Base-by-base conservation (phyloP, 1,140 invertebrate species). In the Penaeus indicus region DNA sequence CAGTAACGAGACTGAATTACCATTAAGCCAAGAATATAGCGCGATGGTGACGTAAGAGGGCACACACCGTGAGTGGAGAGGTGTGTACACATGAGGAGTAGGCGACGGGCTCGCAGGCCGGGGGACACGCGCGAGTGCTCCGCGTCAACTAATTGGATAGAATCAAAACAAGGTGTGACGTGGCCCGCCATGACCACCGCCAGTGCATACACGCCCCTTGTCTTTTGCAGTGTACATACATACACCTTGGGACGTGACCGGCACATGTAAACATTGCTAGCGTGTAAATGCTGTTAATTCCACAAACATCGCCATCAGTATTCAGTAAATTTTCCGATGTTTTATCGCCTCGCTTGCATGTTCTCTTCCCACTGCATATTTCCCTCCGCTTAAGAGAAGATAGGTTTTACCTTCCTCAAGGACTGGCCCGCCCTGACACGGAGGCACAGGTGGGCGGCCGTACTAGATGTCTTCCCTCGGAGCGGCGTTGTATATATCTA, bases 131-230 rank as follows among this genome's bases (percentile, higher is more conserved):
- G n/a, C 27, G 69, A 85, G 84, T 61, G 67, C 84, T 27, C 38
- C 63, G 67, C 60, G 69, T 85, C 84, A 85, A 67, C 69, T 61
- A 5, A 8, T 21, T 32, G 16, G 84, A 85, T 54, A 19, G 25
- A 85, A 85, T 85, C 69, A 85, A 85, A 85, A 85, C 69, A 85
- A 2, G n/a, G n/a, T 16, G 84, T 75, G 69, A 85, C 38, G 64
- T 22, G 38, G 18, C 19, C n/a, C 67, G 81, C 61, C 47, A 80
- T 60, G 78, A 25, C 78, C 22, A 47, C 78, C 22, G 78, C 47
- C 78, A 84, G 62, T 22, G 27, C 62, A 22, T 62, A 32, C 62
- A 22, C 62, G 54, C 54, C 54, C 54, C 54, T 54, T 54, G 54
- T 54, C 54, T 54, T 54, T 54, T 54, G 16, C 27, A 42, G 62